Conservation (phyloP, 2,888 invertebrate species). For the Phlogophora meticulosa region DNA sequence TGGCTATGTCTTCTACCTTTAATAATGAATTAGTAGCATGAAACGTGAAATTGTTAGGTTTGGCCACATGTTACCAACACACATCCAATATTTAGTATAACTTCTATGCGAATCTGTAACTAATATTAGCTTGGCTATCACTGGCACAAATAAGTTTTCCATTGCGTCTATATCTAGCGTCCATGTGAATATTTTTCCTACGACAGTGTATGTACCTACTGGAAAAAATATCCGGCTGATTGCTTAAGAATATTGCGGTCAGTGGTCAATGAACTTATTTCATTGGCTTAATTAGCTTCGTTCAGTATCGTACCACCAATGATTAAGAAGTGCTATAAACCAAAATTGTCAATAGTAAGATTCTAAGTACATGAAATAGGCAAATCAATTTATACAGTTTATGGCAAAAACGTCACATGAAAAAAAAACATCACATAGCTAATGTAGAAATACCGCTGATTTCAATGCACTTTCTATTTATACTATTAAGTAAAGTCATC, state of each 20-base stretch:
- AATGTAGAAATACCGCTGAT: too few species aligned
- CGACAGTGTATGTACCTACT: neutral
- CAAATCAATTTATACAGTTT: too few species aligned
- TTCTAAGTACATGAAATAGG: too few species aligned
- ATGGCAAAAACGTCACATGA: too few species aligned
- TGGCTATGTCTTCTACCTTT: slow-evolving; percentile 31
- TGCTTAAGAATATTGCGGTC: slow-evolving; percentile 15
- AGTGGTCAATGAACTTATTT: slow-evolving; percentile 33
- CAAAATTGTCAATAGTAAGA: too few species aligned
- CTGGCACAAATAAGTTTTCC: slow-evolving; percentile 7
- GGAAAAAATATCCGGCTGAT: neutral
- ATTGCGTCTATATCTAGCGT: slow-evolving; percentile 1
- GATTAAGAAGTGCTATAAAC: neutral
- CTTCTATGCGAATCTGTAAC: neutral
- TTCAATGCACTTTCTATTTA: too few species aligned
- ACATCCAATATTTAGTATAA: slow-evolving; percentile 9
- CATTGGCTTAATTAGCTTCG: slow-evolving; percentile 21
- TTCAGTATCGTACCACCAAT: neutral
- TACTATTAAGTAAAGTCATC: too few species aligned
- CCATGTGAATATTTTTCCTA: slow-evolving; percentile 1
- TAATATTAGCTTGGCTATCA: slow-evolving; percentile 19
- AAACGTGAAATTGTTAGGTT: slow-evolving; percentile 49
- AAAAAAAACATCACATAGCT: too few species aligned
- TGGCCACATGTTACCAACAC: slow-evolving; percentile 15
- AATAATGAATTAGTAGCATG: slow-evolving; percentile 39